Percentiles rank a stretch among this genome's conserved stretches.
phyloP scores from a whole-genome alignment of 2,113 vertebrate species.

The Paramormyrops kingsleyae region DNA sequence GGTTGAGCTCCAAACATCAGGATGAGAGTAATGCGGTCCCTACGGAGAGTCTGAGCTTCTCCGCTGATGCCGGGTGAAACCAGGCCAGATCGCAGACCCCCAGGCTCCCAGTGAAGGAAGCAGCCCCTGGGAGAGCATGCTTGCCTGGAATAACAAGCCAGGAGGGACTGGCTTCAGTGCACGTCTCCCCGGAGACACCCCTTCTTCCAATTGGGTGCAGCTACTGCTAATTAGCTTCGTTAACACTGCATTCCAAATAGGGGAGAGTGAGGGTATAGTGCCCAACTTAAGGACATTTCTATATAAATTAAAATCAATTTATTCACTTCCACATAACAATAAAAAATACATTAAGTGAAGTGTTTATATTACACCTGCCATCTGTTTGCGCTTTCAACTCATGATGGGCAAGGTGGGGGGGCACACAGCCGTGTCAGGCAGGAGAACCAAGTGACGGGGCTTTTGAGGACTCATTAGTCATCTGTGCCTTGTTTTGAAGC shows the following conservation, averaged over 20 bases:
- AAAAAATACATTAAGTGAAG: neutral
- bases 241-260: neutral
- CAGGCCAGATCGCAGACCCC: neutral
- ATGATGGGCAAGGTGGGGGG: neutral
- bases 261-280: neutral
- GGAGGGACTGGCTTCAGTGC: neutral
- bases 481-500: neutral
- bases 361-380: neutral
- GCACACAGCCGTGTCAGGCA: neutral
- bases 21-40: neutral
- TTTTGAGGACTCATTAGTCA: neutral
- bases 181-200: neutral
- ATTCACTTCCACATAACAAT: neutral
- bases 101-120: neutral
- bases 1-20: neutral
- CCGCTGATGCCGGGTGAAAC: neutral
- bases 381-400: neutral
- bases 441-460: neutral
- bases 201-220: neutral
- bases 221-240: neutral
- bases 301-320: neutral
- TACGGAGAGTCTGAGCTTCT: neutral
- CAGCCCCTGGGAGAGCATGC: neutral
- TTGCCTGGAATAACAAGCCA: neutral
- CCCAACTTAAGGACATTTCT: neutral